Evolutionary conservation across 1,140 invertebrate species (phyloP), one percentile per base, ranked within the genome.

Genomic region (Drosophila jambulina): DNA sequence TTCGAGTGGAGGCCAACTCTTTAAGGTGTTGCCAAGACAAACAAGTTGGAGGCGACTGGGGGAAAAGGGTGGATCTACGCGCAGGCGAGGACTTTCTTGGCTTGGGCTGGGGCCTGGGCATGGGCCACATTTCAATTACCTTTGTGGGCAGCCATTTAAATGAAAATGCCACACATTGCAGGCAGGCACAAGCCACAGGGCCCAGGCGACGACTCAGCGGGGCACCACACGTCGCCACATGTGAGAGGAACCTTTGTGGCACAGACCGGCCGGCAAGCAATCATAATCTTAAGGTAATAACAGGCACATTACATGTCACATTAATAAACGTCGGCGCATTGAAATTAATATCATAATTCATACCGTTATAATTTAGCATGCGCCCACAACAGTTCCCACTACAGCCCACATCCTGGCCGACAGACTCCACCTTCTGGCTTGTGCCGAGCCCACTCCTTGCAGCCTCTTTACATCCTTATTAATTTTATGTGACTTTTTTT

Each of bases 331-430:
- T 42, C 60, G 49, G 27, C 54, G 62, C 78, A 63, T 72, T 85
- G 62, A 90, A 90, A 90, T 90, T 90, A 90, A 90, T 90, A 90
- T 90, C 82, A 90, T 90, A 90, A 90, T 90, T 90, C 85, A 90
- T 90, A 80, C 76, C 68, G 85, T 77, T 82, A 90, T 85, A 90
- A 90, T 79, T 90, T 90, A 90, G 78, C 85, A 90, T 90, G 84
- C 71, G 81, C 67, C 75, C 65, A 42, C 64, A 59, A 32, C 63
- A 48, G 25, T 51, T 67, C 27, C 62, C 36, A 68, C 58, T 46
- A 36, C 65, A n/a, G 19, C 34, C 34, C 34, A 36, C 34, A 13
- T 13, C 34, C 34, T 13, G 34, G 34, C 46, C 17, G n/a, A 21
- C 42, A 10, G 15, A 29, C 43, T 42, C 34, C 49, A n/a, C 49